Conservation (phyloP, 2,113 vertebrate species). For the Saccopteryx leptura region DNA sequence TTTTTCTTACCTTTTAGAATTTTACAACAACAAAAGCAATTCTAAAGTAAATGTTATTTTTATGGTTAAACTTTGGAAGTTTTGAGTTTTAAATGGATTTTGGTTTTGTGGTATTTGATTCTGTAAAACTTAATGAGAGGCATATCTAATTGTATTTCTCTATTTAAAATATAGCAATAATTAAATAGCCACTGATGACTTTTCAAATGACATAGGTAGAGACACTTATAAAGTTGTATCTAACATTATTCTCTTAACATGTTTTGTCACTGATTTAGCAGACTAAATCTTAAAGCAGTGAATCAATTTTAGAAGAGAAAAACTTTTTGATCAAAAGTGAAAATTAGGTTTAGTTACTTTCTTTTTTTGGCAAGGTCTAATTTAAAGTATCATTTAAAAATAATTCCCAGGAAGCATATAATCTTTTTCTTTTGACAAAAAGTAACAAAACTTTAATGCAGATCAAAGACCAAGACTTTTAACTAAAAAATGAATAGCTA, state of each 20-base stretch:
- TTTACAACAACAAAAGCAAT: neutral
- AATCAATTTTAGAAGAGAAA: slow-evolving; percentile 40
- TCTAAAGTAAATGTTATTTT: slow-evolving; percentile 49
- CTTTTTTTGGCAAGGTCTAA: neutral
- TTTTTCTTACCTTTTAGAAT: slow-evolving; percentile 21
- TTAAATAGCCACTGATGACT: neutral
- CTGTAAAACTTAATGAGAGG: slow-evolving; percentile 37
- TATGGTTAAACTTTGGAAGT: slow-evolving; percentile 44
- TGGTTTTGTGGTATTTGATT: neutral
- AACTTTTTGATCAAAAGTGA: slow-evolving; percentile 28
- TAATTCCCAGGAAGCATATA: neutral
- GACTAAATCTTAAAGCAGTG: slow-evolving; percentile 35
- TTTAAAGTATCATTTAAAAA: slow-evolving; percentile 50
- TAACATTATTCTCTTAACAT: slow-evolving; percentile 14
- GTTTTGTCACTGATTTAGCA: slow-evolving; percentile 52
- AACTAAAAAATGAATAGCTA: neutral
- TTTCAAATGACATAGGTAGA: neutral
- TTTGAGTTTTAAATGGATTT: slow-evolving; percentile 12
- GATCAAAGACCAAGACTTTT: neutral
- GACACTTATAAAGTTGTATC: neutral
- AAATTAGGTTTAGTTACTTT: slow-evolving; percentile 6
- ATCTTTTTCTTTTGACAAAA: slow-evolving; percentile 55
- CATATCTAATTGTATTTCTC: neutral
- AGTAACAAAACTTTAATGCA: slow-evolving; percentile 26
- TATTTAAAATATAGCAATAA: neutral